Evolutionary conservation across 2,797 vertebrate species (phyloP), one percentile per base, ranked within the genome.

Genomic region (Anguilla pacifica): DNA sequence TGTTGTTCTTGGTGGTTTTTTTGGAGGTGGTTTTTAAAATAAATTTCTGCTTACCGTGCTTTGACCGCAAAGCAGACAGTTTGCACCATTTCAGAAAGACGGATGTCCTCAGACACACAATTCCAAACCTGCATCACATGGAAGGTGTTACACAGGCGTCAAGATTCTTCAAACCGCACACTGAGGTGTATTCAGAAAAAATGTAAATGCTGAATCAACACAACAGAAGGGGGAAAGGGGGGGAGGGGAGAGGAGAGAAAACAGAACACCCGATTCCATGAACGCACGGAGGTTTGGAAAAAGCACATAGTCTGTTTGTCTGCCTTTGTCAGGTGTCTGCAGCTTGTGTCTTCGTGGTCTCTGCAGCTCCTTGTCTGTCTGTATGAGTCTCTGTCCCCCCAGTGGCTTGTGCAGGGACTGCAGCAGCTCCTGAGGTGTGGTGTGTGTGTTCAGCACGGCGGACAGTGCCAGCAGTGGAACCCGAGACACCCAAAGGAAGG

Each of bases 71-170:
- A 94, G 95, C 95, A 95, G 91, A 90, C 95, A 90, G 94, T 97
- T 96, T 97, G 97, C 96, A 97, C 96, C 97, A 95, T 97, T 95
- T 98, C 96, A 97, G 96, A 97, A 94, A 96, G 96, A 96, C 96
- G 96, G 96, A 91, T 96, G 97, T 96, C 97, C 97, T 95, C 97
- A 97, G 97, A 97, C 96, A 97, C 96, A 97, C 94, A 97, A 97
- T 97, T 97, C 97, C 97, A 97, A 97, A 98, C 98, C 98, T 99
- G 98, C 97, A 98, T 98, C 97, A 98, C 97, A 98, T 97, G 95
- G 96, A 95, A 96, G 96, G 96, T 91, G 97, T 97, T 97, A 97
- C 95, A 96, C 93, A 98, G 97, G 97, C 95, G 96, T 96, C 95
- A 97, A 96, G 95, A 95, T 91, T 85, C 79, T 82, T 85, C 84